phyloP scores from a whole-genome alignment of 2,797 vertebrate species.

The Mormyrops boulengeri region DNA sequence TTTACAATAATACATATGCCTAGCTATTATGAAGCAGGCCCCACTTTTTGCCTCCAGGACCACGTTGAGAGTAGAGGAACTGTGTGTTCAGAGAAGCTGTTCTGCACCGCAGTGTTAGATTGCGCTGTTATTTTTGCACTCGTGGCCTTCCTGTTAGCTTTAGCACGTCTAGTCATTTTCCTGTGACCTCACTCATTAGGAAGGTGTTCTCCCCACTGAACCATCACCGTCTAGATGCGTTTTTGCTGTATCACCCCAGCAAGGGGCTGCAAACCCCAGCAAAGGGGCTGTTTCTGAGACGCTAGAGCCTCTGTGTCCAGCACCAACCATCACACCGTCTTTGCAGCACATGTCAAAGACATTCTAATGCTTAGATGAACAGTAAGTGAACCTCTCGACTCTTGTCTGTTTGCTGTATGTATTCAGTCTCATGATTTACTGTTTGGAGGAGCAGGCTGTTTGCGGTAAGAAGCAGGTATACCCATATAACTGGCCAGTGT shows the following conservation, averaged over 20 bases:
- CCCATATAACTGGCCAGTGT: background rate
- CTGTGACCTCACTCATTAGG: background rate
- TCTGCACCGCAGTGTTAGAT: background rate
- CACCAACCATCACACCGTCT: background rate
- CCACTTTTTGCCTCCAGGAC: background rate
- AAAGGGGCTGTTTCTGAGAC: background rate
- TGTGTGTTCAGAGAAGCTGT: background rate
- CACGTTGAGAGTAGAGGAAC: background rate
- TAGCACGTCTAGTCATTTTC: background rate
- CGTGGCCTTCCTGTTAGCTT: background rate
- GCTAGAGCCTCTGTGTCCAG: background rate
- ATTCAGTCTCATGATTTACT: background rate
- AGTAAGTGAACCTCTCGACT: background rate
- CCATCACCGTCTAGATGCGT: background rate
- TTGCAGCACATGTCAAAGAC: background rate
- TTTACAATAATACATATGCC: background rate
- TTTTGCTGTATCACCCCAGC: background rate
- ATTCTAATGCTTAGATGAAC: background rate
- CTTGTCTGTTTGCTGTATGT: background rate
- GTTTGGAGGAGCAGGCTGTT: background rate
- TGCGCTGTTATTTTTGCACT: background rate
- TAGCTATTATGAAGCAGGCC: background rate
- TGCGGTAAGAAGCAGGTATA: background rate
- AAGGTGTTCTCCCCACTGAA: background rate
- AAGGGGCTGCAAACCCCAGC: background rate